Conservation (phyloP, 2,113 vertebrate genomes). For the Amphiprion ocellaris region DNA sequence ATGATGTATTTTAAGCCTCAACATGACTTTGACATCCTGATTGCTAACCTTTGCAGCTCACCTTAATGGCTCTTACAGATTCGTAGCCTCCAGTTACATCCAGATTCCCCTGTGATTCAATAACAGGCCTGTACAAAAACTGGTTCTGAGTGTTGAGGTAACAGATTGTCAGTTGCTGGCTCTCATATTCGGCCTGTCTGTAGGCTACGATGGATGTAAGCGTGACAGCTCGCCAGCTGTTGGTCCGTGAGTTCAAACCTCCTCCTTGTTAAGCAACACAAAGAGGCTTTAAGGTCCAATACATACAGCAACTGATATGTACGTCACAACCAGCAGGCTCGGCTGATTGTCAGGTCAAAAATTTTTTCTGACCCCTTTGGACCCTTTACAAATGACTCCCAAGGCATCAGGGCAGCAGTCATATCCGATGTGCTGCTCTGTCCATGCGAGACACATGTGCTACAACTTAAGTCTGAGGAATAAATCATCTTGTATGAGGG, state of each 20-base stretch:
- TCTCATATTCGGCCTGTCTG: constrained; percentile 12
- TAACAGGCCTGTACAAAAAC: constrained; percentile 38
- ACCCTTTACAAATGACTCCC: constrained; percentile 77
- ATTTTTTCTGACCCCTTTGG: constrained; percentile 63
- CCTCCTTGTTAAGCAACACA: constrained; percentile 49
- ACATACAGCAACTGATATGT: constrained; percentile 42
- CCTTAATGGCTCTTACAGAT: constrained; percentile 57
- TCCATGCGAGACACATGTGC: constrained; percentile 81
- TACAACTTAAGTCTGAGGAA: constrained; percentile 80
- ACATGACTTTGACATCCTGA: constrained; percentile 69
- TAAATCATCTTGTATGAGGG: constrained; percentile 82
- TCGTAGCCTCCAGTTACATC: constrained; percentile 54
- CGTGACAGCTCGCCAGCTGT: constrained; percentile 63
- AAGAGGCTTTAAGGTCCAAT: constrained; percentile 38
- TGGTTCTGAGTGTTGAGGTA: constrained; percentile 5
- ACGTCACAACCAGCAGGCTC: constrained; percentile 16
- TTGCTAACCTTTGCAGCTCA: constrained; percentile 62
- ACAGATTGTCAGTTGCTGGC: constrained; percentile 20
- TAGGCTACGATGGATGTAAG: constrained; percentile 32
- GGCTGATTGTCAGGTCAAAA: constrained; percentile 68
- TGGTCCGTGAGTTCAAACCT: constrained; percentile 52
- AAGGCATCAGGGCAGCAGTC: constrained; percentile 70
- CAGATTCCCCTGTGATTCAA: constrained; percentile 40
- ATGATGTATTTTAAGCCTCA: constrained; percentile 67
- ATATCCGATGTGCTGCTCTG: constrained; percentile 77